Evolutionary conservation across 2,797 vertebrate genomes (phyloP), one percentile per base, ranked within the genome.

Genomic region (Epinephelus awoara): DNA sequence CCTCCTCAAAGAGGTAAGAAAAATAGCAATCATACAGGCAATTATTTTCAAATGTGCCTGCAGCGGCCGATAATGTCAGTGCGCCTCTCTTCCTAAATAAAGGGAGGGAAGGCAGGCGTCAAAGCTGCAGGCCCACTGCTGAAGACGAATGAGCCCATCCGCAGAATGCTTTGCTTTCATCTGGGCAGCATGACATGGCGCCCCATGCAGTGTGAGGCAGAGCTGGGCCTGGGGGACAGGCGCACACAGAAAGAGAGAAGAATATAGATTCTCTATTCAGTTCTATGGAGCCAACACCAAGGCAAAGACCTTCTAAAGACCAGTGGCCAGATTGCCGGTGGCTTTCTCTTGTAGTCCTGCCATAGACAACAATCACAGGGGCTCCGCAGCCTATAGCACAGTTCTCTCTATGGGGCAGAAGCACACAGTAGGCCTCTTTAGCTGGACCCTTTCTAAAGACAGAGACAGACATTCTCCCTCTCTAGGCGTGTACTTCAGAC

Each of bases 41-140:
- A 95, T 95, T 95, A 94, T 95, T 95, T 94, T 92, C 92, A 93
- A 95, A 95, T 93, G 92, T 90, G 94, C 93, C 94, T 95, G 94
- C 94, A 93, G 93, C 88, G 84, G 92, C 91, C 91, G 94, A 95
- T 95, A 95, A 94, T 95, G 94, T 95, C 94, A 95, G 89, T 62
- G 77, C 34, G 87, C 91, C 87, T 92, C 94, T 93, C 92, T 89
- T 83, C 90, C 93, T 86, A 93, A 94, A 93, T 92, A 94, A 92
- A 91, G 83, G 91, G 87, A 91, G 88, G 89, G 85, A 91, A 90
- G 88, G 90, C 87, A 81, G 89, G 89, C 91, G 88, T 92, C 89
- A 82, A 82, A 84, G 92, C 93, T 90, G 91, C 86, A 64, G 89
- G 85, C 92, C 89, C 86, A n/a, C 86, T 84, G 89, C 88, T 72